Conservation (phyloP, 2,113 vertebrate species). For the Cheilinus undulatus region DNA sequence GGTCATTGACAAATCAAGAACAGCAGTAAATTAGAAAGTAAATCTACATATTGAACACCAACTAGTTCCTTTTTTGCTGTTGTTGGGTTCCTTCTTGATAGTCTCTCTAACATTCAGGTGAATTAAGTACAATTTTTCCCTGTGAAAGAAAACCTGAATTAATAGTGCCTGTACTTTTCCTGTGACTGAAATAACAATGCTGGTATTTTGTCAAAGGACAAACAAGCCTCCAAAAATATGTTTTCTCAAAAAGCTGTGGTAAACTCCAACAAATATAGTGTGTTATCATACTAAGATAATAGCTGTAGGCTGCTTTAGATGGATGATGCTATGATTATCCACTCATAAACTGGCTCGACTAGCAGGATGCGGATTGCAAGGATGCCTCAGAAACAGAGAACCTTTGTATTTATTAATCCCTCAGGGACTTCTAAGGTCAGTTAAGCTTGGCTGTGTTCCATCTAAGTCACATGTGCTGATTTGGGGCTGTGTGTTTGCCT, state of each 20-base stretch:
- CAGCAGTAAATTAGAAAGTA: not conserved
- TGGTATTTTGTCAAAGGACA: slow-evolving; percentile 41
- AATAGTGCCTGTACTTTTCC: slow-evolving; percentile 22
- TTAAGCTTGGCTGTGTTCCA: slow-evolving; percentile 59
- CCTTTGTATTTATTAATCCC: slow-evolving; percentile 73
- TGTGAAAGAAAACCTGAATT: slow-evolving; percentile 17
- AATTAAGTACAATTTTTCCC: slow-evolving; percentile 16
- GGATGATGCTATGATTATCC: slow-evolving; percentile 55
- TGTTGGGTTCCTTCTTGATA: slow-evolving; percentile 1
- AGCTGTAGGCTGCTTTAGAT: slow-evolving; percentile 27
- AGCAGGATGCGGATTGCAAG: slow-evolving; percentile 59
- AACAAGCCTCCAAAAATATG: slow-evolving; percentile 4
- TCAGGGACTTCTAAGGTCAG: slow-evolving; percentile 69
- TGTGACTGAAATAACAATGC: slow-evolving; percentile 32
- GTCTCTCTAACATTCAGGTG: slow-evolving; percentile 3
- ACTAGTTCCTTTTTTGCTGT: not conserved
- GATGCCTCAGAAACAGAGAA: slow-evolving; percentile 63
- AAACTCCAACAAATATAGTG: slow-evolving; percentile 32
- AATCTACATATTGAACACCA: slow-evolving; percentile 16
- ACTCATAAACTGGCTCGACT: slow-evolving; percentile 49
- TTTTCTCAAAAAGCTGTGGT: slow-evolving; percentile 31
- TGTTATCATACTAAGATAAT: slow-evolving; percentile 53
- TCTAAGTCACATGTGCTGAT: slow-evolving; percentile 65
- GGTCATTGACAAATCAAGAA: slow-evolving; percentile 56
- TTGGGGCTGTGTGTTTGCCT: slow-evolving; percentile 55